Base-by-base conservation (phyloP, 1,140 invertebrate genomes). In the Triops longicaudatus region DNA sequence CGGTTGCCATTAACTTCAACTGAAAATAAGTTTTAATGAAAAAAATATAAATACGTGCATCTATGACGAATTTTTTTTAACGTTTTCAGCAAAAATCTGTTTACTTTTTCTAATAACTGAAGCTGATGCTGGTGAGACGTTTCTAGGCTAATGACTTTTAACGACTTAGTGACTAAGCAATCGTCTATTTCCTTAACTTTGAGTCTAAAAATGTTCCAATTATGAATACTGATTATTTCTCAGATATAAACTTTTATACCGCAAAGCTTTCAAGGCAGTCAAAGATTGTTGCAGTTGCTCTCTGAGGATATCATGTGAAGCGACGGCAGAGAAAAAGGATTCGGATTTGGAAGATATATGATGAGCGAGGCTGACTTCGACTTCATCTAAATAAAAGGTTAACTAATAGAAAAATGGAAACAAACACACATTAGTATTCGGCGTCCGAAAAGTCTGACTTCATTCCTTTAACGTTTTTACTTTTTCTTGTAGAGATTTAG, bases 261-360 rank as follows among this genome's bases (percentile, higher is more conserved):
- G 85, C 43, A 96, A 86, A 78, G 88, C 87, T 85, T 90, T 89
- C 41, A 98, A 91, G 80, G 93, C 90, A 76, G 88, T 89, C 72
- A 93, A 90, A 17, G 94, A 95, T 82, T 91, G 88, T 6, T 90
- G 89, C 85, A 98, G 91, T 82, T 95, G 91, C 80, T 95, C 93
- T 90, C 95, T 92, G 71, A 96, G 89, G 14, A 91, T 91, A 85
- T 98, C 96, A 85, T 98, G 96, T 10, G 95, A 97, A 74, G 95
- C 92, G 93, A 98, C 97, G 10, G 95, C 95, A 85, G 96, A 91
- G 83, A 98, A 98, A 87, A 98, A 99, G 10, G 95, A 95, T 80
- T 93, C 93, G 7, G 96, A 98, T 84, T 97, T 96, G 78, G 93
- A 90, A n/a, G 96, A 92, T 73, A 98, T 96, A 87, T 98, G 96